phyloP scores from a whole-genome alignment of 2,797 vertebrate species.

The Leptoclinus maculatus region DNA sequence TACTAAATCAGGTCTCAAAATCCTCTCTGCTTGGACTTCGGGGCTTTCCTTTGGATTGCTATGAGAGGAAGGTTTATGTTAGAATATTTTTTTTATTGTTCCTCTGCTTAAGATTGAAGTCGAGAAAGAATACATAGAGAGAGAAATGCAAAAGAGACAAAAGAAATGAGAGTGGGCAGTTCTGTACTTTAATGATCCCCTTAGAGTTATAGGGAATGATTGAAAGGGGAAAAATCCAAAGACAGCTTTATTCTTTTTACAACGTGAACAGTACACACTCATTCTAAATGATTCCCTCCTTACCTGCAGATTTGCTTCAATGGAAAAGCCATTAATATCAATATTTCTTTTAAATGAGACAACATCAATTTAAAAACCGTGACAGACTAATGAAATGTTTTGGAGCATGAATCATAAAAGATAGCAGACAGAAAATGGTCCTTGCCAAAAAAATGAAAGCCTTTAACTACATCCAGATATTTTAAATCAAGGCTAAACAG shows the following conservation, averaged over 20 bases:
- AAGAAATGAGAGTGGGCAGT: not conserved
- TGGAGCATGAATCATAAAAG: not conserved
- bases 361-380: not conserved
- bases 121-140: slow-evolving; percentile 5
- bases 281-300: not conserved
- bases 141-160: not conserved
- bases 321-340: slow-evolving; percentile 13
- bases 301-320: slow-evolving; percentile 11
- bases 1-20: slow-evolving; percentile 61
- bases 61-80: slow-evolving; percentile 13
- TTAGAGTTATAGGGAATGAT: slow-evolving; percentile 7
- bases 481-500: not conserved
- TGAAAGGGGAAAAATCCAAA: slow-evolving; percentile 15
- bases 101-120: slow-evolving; percentile 22
- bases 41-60: slow-evolving; percentile 31
- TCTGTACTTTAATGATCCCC: slow-evolving; percentile 19
- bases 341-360: slow-evolving; percentile 17
- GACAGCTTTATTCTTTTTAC: not conserved
- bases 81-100: slow-evolving; percentile 20
- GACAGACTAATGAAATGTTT: not conserved
- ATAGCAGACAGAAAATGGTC: not conserved
- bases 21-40: slow-evolving; percentile 45
- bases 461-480: slow-evolving; percentile 14
- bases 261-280: not conserved
- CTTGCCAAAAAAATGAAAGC: slow-evolving; percentile 1